Evolutionary conservation across 1,140 invertebrate genomes (phyloP).

Genomic region (Cyrtorhinus lividipennis): DNA sequence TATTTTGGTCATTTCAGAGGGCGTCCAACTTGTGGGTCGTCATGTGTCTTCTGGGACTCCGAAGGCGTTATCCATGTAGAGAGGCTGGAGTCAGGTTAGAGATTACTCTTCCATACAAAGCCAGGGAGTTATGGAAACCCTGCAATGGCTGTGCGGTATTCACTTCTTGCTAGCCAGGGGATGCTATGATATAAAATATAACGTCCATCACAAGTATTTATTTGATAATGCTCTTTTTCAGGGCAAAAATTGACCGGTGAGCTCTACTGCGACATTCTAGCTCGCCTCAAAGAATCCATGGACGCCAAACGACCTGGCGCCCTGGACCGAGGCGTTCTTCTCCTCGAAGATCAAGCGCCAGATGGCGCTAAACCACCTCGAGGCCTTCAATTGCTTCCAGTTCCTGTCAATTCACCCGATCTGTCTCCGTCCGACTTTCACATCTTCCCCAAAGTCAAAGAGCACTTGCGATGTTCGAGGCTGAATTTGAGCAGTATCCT

Average conservation of each 20-base stretch:
- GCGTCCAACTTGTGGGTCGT: not conserved
- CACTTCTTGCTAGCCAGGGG: too few relatives aligned
- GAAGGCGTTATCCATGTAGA: not conserved
- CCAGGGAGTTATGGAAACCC: too few relatives aligned
- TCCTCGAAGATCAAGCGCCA: not conserved
- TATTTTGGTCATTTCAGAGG: not conserved
- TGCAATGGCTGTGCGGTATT: too few relatives aligned
- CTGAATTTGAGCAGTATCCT: not conserved
- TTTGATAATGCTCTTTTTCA: too few relatives aligned
- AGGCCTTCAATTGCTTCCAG: not conserved
- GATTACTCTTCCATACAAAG: too few relatives aligned
- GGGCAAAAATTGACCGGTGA: not conserved
- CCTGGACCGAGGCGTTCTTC: not conserved
- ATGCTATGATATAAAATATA: not conserved
- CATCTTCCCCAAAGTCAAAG: slow-evolving; percentile 8
- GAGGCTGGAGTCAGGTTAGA: not conserved
- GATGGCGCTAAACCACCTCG: not conserved
- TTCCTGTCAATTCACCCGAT: not conserved
- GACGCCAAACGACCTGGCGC: not conserved
- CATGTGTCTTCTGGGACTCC: slow-evolving; percentile 1
- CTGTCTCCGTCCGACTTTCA: not conserved
- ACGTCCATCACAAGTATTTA: too few relatives aligned
- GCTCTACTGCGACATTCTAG: not conserved
- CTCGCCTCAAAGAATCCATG: not conserved
- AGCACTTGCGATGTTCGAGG: not conserved